These are phyloP conservation scores for Vanessa cardui DNA, from an alignment of 2,888 invertebrate genomes.

Conservation along the genomic window DNA sequence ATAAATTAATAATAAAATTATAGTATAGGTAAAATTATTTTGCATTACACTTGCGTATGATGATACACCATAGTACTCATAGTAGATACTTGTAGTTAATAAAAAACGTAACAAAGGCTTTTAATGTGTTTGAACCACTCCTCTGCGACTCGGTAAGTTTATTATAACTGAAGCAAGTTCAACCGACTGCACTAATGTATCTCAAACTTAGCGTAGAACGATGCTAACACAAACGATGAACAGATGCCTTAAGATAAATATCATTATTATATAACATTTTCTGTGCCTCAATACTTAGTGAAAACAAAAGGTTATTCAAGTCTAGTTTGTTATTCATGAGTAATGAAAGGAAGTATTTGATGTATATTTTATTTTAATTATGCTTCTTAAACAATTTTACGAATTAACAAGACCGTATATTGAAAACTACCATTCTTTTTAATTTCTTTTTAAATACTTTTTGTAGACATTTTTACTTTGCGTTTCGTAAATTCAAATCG, in stretches of 20 bases:
- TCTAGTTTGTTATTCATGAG: not conserved
- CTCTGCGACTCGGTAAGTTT: conserved; percentile 18
- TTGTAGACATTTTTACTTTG: too few relatives aligned
- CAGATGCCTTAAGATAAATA: conserved; percentile 15
- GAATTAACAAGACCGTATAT: too few relatives aligned
- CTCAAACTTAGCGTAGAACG: conserved; percentile 19
- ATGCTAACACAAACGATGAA: conserved; percentile 17
- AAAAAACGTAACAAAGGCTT: not conserved
- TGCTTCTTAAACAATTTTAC: too few relatives aligned
- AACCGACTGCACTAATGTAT: conserved; percentile 24
- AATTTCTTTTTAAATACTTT: too few relatives aligned
- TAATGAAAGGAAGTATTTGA: not conserved
- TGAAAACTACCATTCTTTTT: too few relatives aligned
- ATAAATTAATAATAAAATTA: too few relatives aligned
- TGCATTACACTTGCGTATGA: too few relatives aligned
- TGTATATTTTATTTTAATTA: too few relatives aligned
- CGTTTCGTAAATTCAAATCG: too few relatives aligned
- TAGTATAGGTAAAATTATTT: too few relatives aligned
- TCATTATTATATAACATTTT: not conserved
- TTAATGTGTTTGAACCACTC: conserved; percentile 9
- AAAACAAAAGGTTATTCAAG: not conserved
- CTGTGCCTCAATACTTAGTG: not conserved
- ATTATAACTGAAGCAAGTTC: conserved; percentile 15
- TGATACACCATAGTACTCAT: too few relatives aligned
- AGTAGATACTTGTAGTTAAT: too few relatives aligned